Base-by-base conservation (phyloP, 2,888 invertebrate species). In the Sicus ferrugineus region DNA sequence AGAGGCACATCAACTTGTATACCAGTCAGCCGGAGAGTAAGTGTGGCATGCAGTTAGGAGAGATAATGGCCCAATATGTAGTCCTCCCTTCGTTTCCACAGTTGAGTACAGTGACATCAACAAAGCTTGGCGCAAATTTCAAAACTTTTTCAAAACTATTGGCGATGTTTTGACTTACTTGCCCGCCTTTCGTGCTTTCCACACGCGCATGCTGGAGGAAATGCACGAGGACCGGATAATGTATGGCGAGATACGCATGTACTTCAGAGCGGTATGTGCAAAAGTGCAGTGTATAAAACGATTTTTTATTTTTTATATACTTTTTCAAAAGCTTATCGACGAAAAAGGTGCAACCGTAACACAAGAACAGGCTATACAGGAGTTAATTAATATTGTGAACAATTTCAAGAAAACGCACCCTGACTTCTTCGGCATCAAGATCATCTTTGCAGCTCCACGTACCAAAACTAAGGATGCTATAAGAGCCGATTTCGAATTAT, bases 161-260 rank as follows among this genome's bases (percentile, higher is more conserved):
- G 80, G 77, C 2, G 86, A 86, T 31, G 73, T 89, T 67, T 73
- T 88, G 4, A 81, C 81, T 16, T 88, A 88, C 68, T 82, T 81
- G 56, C 88, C 88, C 1, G 86, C 87, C 2, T 88, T 86, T 74
- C 85, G 87, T 70, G 86, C 86, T 19, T 87, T 87, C 75, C 85
- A 87, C 67, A 85, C 86, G 70, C 85, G 85, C 70, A 80, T 86
- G 4, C 81, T 90, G 1, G 75, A 85, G 34, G 88, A 89, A 76
- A 78, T 88, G 56, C 85, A 87, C 70, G 81, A 86, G 1, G 90
- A 90, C 76, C 89, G 89, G 70, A 84, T 90, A 0, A 83, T 88
- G 76, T 90, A 89, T 71, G 76, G 88, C 0, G 90, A 90, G 77
- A 73, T 90, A 3, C 83, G 90, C 70, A 71, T 72, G 68, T 70